A percentile compares a stretch with the other conserved stretches of the same genome.
Evolutionary conservation across 2,113 vertebrate genomes (phyloP).

Genomic region (Camelus bactrianus): DNA sequence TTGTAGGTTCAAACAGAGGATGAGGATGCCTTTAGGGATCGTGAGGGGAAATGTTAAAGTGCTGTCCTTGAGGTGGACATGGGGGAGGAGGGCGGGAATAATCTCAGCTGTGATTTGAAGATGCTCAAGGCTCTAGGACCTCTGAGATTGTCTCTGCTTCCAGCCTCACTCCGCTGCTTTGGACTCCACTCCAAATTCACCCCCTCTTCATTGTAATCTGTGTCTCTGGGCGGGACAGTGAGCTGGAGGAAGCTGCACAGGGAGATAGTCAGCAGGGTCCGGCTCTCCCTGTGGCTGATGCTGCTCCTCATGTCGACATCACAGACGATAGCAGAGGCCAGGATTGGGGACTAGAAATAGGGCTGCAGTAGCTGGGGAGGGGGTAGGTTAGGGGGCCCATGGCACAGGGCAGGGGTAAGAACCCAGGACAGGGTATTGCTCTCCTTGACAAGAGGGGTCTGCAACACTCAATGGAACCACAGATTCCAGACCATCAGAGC

Average conservation of each 20-base stretch:
- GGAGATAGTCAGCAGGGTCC: too few species aligned
- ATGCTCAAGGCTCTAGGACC: not conserved
- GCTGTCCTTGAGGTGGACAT: not conserved
- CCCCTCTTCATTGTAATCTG: not conserved
- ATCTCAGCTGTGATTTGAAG: not conserved
- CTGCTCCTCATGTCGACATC: not conserved
- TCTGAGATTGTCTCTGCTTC: not conserved
- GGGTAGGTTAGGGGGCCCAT: not conserved
- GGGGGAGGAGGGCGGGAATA: not conserved
- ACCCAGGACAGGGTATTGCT: not conserved
- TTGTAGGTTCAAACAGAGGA: not conserved
- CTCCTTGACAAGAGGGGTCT: not conserved
- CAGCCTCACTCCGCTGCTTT: not conserved
- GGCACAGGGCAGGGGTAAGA: not conserved
- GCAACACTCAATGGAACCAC: not conserved
- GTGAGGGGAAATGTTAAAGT: too few species aligned
- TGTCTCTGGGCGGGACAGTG: not conserved
- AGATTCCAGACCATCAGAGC: not conserved
- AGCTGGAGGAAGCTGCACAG: not conserved
- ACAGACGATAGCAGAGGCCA: not conserved
- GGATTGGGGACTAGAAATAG: not conserved
- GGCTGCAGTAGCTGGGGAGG: not conserved
- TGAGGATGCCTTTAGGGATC: not conserved
- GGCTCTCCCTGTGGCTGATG: not conserved
- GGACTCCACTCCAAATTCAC: too few species aligned